Percentiles rank a stretch among this genome's conserved stretches.
Conservation (phyloP, 1,140 invertebrate species). For the Drepana arcuata region DNA sequence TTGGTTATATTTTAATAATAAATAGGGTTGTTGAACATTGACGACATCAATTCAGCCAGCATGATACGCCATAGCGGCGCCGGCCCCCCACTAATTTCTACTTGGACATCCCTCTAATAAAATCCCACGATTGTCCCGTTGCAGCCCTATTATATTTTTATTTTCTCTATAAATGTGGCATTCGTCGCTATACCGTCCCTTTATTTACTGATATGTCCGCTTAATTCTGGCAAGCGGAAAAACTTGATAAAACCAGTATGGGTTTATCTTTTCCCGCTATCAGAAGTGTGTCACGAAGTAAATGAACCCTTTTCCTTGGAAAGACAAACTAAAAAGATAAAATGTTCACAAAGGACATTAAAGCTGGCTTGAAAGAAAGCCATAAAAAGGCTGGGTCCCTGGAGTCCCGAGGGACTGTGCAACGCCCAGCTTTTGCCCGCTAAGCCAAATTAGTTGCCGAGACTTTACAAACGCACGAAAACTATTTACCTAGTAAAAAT, state of each 20-base stretch:
- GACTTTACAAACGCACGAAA: too few species aligned
- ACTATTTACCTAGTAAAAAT: too few species aligned
- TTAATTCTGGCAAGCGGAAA: conserved; percentile 32
- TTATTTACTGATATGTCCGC: conserved; percentile 7
- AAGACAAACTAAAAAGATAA: conserved; percentile 63
- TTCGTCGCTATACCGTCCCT: conserved; percentile 5
- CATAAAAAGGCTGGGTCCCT: conserved; percentile 49
- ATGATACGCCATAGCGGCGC: conserved; percentile 20
- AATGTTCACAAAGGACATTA: conserved; percentile 64
- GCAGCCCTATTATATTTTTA: conserved; percentile 14
- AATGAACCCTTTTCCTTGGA: conserved; percentile 58
- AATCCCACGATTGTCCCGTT: conserved; percentile 14
- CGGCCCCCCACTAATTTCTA: conserved; percentile 18
- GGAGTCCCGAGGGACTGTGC: conserved; percentile 30
- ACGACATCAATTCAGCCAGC: conserved; percentile 1
- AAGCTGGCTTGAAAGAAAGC: conserved; percentile 53
- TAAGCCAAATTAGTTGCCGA: conserved; percentile 57
- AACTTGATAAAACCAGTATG: conserved; percentile 45
- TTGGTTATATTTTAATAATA: too few species aligned
- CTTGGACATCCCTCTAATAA: conserved; percentile 15
- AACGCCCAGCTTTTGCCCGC: conserved; percentile 16
- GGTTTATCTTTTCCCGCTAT: conserved; percentile 53
- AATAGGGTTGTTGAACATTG: background rate
- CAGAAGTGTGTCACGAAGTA: conserved; percentile 49
- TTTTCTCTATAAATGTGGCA: conserved; percentile 19